Evolutionary conservation across 2,797 vertebrate genomes (phyloP).

Genomic region (Hyperoplus immaculatus): DNA sequence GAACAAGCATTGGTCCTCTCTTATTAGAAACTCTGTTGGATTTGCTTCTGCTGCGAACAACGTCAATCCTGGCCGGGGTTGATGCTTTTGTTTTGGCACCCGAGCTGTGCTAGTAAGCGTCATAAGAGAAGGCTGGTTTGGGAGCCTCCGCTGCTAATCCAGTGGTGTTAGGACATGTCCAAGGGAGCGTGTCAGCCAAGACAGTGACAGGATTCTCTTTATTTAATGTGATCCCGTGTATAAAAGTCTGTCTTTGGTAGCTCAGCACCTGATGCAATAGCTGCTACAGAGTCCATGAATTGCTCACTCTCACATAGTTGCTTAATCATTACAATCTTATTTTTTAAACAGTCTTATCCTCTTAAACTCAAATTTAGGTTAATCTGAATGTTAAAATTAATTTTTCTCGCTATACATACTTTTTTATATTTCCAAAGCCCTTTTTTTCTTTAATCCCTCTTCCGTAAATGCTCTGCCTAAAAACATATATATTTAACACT

Average conservation of each 20-base stretch:
- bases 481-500: too few relatives aligned
- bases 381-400: too few relatives aligned
- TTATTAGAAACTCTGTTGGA: too few relatives aligned
- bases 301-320: neutral
- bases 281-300: constrained; percentile 11
- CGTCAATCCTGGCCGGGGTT: neutral
- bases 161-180: neutral
- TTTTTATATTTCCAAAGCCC: too few relatives aligned
- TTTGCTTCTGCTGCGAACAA: neutral
- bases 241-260: neutral
- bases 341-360: neutral
- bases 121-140: constrained; percentile 10
- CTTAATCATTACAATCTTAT: constrained; percentile 16
- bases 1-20: too few relatives aligned
- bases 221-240: neutral
- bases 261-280: neutral
- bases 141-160: constrained; percentile 10
- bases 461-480: too few relatives aligned
- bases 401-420: too few relatives aligned
- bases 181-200: constrained; percentile 4
- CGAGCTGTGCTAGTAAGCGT: neutral
- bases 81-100: neutral
- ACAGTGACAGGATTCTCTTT: neutral
- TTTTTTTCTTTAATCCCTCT: too few relatives aligned
- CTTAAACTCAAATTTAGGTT: too few relatives aligned